These are phyloP conservation scores for Morinoia aosen DNA, from an alignment of 2,888 invertebrate species.

Conservation along the genomic window DNA sequence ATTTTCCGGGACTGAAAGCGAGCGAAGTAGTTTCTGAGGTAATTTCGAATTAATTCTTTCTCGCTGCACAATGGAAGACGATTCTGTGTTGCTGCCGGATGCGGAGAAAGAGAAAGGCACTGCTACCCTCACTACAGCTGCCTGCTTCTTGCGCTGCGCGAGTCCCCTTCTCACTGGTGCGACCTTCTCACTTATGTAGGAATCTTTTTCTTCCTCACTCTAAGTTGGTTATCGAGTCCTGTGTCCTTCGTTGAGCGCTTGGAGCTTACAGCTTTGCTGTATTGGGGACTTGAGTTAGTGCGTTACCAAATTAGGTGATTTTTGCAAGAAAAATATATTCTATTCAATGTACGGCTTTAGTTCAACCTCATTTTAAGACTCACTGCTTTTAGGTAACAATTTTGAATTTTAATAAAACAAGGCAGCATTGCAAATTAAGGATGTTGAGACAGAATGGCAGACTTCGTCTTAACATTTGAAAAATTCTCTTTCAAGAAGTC, in stretches of 20 bases:
- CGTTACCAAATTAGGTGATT: not conserved
- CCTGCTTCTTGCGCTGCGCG: not conserved
- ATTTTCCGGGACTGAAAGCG: not conserved
- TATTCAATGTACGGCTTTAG: too few species aligned
- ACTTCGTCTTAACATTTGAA: too few species aligned
- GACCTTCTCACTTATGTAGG: constrained; percentile 8
- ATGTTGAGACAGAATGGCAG: too few species aligned
- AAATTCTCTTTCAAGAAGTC: too few species aligned
- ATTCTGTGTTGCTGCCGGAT: not conserved
- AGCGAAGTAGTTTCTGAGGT: not conserved
- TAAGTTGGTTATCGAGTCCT: not conserved
- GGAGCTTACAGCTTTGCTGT: not conserved
- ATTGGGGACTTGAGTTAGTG: not conserved
- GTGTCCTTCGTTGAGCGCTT: not conserved
- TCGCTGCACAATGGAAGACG: constrained; percentile 12
- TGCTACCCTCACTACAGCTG: not conserved
- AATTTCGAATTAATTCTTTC: not conserved
- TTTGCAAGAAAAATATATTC: too few species aligned
- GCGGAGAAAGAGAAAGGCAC: constrained; percentile 25
- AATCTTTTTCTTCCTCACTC: constrained; percentile 15
- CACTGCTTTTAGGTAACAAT: too few species aligned
- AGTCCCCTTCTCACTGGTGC: not conserved
- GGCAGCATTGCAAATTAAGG: too few species aligned
- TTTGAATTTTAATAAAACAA: too few species aligned
- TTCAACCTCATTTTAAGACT: too few species aligned